A percentile compares a stretch with the other conserved stretches of the same genome.
phyloP scores from a whole-genome alignment of 2,888 invertebrate genomes.

The Pilophorus perplexus region DNA sequence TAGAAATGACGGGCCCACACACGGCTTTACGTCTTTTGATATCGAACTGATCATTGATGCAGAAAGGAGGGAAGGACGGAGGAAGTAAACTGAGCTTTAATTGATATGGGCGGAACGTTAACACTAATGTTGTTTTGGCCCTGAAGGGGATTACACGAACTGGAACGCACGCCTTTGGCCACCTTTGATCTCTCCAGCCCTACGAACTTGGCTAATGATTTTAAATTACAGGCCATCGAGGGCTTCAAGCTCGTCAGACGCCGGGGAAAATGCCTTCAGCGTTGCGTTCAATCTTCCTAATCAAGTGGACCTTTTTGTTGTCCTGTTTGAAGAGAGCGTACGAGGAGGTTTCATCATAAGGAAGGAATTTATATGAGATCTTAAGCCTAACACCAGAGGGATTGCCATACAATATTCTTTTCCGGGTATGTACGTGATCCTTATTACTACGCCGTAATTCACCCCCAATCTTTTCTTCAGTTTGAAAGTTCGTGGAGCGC shows the following conservation, averaged over 20 bases:
- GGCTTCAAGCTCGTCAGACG: neutral
- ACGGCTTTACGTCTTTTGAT: conserved; percentile 15
- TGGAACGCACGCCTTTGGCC: conserved; percentile 24
- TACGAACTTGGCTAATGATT: conserved; percentile 33
- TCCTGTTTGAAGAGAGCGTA: no score
- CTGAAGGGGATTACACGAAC: conserved; percentile 29
- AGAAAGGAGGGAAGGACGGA: conserved; percentile 13
- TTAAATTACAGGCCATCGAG: conserved; percentile 17
- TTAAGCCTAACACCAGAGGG: no score
- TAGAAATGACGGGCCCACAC: no score
- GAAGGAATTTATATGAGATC: no score
- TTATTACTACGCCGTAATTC: no score
- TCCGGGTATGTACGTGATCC: no score
- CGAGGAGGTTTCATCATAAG: no score
- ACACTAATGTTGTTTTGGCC: conserved; percentile 39
- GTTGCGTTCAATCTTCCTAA: conserved; percentile 9
- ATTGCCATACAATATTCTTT: no score
- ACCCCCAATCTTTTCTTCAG: no score
- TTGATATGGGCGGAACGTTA: conserved; percentile 39
- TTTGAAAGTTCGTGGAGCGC: no score
- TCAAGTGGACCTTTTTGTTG: conserved; percentile 16
- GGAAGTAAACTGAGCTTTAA: conserved; percentile 36
- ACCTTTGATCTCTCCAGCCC: conserved; percentile 31
- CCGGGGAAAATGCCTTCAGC: neutral
- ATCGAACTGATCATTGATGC: conserved; percentile 28